Conservation (phyloP, 2,888 invertebrate species). For the Caenorhabditis angaria region DNA sequence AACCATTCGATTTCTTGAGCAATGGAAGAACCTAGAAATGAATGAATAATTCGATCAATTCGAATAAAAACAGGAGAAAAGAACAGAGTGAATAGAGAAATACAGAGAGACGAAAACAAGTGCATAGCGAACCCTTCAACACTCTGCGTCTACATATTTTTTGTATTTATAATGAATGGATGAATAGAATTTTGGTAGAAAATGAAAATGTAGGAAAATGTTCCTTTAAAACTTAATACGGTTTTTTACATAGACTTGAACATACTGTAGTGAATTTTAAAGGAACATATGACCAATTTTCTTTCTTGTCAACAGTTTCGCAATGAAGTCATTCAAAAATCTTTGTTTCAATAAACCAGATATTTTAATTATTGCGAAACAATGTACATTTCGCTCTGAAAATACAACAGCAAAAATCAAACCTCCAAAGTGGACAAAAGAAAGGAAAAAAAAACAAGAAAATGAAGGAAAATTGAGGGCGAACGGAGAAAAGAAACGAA, state of each 20-base stretch:
- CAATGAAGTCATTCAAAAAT: too few relatives aligned
- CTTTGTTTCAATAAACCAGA: too few relatives aligned
- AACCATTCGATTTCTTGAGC: slow-evolving; percentile 80
- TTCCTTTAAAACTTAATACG: too few relatives aligned
- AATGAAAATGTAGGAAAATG: too few relatives aligned
- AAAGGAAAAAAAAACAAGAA: not conserved
- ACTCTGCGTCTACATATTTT: not conserved
- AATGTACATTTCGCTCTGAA: not conserved
- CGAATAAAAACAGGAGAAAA: slow-evolving; percentile 7
- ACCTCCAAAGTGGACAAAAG: slow-evolving; percentile 2
- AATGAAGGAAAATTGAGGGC: not conserved
- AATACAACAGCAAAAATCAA: not conserved
- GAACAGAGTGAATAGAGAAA: not conserved
- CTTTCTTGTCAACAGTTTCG: too few relatives aligned
- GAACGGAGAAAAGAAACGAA: slow-evolving; percentile 9
- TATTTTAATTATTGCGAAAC: not conserved
- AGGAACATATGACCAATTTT: too few relatives aligned
- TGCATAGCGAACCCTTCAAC: not conserved
- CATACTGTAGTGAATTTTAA: too few relatives aligned
- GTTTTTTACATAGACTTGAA: too few relatives aligned
- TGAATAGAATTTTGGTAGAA: not conserved
- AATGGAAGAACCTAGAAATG: slow-evolving; percentile 78
- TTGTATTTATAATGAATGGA: not conserved
- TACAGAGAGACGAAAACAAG: too few relatives aligned
- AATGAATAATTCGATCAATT: not conserved